Evolutionary conservation across 2,113 vertebrate genomes (phyloP).

Genomic region (Ceratotherium simum): DNA sequence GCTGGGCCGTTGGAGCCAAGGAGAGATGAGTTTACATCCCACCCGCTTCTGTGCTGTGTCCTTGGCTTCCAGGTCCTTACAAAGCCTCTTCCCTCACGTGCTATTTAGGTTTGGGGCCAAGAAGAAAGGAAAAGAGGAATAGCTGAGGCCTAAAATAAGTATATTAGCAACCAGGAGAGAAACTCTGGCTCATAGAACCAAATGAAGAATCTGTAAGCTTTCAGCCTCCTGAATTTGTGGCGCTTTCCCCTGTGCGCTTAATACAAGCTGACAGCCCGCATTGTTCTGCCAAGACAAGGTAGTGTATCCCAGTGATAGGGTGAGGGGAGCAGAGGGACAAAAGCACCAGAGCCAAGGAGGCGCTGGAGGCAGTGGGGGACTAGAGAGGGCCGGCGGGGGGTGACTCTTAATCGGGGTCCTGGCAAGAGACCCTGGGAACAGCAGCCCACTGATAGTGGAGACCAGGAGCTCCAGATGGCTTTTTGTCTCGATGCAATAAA

Average conservation of each 20-base stretch:
- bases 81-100: not conserved
- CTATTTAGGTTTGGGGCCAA: not conserved
- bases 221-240: slow-evolving; percentile 55
- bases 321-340: not conserved
- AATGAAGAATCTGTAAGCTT: slow-evolving; percentile 26
- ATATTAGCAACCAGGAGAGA: not conserved
- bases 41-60: not conserved
- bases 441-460: slow-evolving; percentile 54
- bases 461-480: slow-evolving; percentile 87
- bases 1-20: not conserved
- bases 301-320: slow-evolving; percentile 43
- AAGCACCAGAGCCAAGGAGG: not conserved
- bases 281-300: slow-evolving; percentile 65
- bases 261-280: slow-evolving; percentile 70
- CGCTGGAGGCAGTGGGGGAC: accelerated
- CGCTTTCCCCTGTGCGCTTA: accelerated
- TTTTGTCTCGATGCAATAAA: slow-evolving; percentile 84
- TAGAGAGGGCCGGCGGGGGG: slow-evolving; percentile 33
- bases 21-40: not conserved
- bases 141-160: slow-evolving; percentile 51
- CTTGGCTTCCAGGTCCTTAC: not conserved
- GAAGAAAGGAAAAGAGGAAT: slow-evolving; percentile 56
- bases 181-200: slow-evolving; percentile 13
- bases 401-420: slow-evolving; percentile 59
- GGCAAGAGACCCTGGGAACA: slow-evolving; percentile 76